Evolutionary conservation across 2,888 invertebrate genomes (phyloP).

Genomic region (Apamea anceps): DNA sequence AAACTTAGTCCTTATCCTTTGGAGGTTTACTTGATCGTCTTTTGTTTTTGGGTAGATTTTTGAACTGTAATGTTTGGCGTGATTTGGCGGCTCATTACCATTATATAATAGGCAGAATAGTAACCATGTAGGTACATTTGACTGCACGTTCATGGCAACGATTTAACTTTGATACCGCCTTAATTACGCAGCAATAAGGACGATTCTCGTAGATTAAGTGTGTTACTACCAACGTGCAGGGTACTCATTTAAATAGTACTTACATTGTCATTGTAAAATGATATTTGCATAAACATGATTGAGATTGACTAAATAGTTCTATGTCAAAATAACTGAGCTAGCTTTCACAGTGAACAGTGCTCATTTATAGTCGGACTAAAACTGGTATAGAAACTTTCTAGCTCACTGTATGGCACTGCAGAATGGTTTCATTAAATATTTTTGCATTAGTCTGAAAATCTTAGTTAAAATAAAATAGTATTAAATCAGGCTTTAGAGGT

Average conservation of each 20-base stretch:
- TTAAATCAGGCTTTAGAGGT: background rate
- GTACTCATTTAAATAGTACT: background rate
- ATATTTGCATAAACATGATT: conserved; percentile 7
- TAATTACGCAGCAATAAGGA: background rate
- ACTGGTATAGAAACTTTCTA: conserved; percentile 65
- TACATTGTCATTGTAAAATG: background rate
- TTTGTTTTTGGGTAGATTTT: conserved; percentile 9
- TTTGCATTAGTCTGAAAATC: background rate
- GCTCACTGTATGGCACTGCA: background rate
- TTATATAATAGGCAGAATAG: background rate
- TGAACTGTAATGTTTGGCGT: background rate
- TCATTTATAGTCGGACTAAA: conserved; percentile 42
- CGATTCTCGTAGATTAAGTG: background rate
- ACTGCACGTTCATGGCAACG: background rate
- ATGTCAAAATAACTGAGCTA: conserved; percentile 20
- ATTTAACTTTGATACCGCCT: background rate
- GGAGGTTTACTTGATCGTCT: background rate
- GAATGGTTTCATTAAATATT: conserved; percentile 1
- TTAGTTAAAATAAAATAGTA: background rate
- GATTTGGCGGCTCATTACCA: background rate
- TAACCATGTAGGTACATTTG: background rate
- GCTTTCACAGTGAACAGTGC: conserved; percentile 56
- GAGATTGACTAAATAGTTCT: conserved; percentile 4
- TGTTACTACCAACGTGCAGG: background rate
- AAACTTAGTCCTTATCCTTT: background rate